Base-by-base conservation (phyloP, 2,888 invertebrate species). In the Cacoxenus indagator region DNA sequence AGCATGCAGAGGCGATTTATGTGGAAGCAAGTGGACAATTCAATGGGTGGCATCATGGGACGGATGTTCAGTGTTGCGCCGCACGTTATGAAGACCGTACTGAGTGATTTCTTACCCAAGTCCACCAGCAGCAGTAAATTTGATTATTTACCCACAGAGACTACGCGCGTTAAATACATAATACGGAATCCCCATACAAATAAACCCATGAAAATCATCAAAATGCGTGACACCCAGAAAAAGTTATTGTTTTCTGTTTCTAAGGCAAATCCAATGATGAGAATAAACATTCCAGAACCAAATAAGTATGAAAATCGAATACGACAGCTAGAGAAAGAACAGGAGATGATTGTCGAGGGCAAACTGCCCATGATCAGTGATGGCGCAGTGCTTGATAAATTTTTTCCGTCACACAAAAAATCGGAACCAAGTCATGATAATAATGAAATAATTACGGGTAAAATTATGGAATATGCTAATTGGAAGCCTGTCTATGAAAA, bases 1-100 rank as follows among this genome's bases (percentile, higher is more conserved):
- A 84, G 81, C 77, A 82, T 86, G 46, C 87, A 87, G 68, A 83
- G 88, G 0, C 87, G 88, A 27, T 87, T 88, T 57, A 87, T 88
- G 88, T 88, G 88, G 88, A 84, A 85, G 46, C 84, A 87, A 70
- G 84, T 87, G 82, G 86, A 86, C 59, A 84, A 84, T 27, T 67
- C 74, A 0, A 81, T 83, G 8, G 83, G 85, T 26, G 79, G 76
- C 0, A 62, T 86, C 0, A 77, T 86, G 76, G 78, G 83, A 4
- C 78, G 84, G 1, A 82, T 85, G 75, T 84, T 83, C 8, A 75
- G 73, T 0, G 81, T 84, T 2, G 85, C 85, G 1, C 73, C 77
- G 19, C 19, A 80, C 5, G 79, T 76, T 3, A 83, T 87, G 84
- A 82, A 81, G 65, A 76, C 78, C 2, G 84, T 87, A 80, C 73